Evolutionary conservation across 2,797 vertebrate species (phyloP), one percentile per base, ranked within the genome.

Genomic region (Bradypodion pumilum): DNA sequence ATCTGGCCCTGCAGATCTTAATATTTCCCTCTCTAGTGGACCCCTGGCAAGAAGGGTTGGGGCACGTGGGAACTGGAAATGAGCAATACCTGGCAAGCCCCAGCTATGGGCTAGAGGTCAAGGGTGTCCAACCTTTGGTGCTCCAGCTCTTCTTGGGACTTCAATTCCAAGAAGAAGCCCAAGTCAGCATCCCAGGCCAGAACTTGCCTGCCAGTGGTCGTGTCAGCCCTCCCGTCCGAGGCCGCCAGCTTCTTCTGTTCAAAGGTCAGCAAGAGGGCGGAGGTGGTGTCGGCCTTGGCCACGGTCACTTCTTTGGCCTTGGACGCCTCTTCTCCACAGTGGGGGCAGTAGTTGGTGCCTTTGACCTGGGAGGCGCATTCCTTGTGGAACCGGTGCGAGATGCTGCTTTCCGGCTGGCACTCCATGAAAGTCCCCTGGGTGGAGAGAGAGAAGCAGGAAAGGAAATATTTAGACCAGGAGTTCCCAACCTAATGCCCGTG

Each of bases 231-330:
- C 87, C 98, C 98, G 89, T 99, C 98, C 0, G 92, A 91, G 1
- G 91, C 85, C 0, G 90, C 87, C 0, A 93, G 95, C 79, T 96
- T 96, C 70, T 96, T 96, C n/a, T 96, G 96, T 87, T 95, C 94
- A 0, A 95, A 95, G 40, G 84, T 89, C 7, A 89, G 92, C 0
- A 95, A 96, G 82, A 98, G 96, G 0, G 96, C 98, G 78, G 99
- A 99, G 35, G 98, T 99, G 0, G 99, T 99, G 95, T 99, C 99
- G 0, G 99, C 98, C 93, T 99, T 99, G 60, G 98, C 98, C 63
- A 99, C 97, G 29, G 98, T 99, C 90, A 99, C 98, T 92, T 99
- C 99, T 94, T 97, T 98, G 85, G 98, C 98, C 92, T 99, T 99
- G 91, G 96, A 93, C 90, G 96, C 96, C 81, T 99, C 98, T 82